Evolutionary conservation across 2,113 vertebrate species (phyloP).

Genomic region (Asarcornis scutulata): DNA sequence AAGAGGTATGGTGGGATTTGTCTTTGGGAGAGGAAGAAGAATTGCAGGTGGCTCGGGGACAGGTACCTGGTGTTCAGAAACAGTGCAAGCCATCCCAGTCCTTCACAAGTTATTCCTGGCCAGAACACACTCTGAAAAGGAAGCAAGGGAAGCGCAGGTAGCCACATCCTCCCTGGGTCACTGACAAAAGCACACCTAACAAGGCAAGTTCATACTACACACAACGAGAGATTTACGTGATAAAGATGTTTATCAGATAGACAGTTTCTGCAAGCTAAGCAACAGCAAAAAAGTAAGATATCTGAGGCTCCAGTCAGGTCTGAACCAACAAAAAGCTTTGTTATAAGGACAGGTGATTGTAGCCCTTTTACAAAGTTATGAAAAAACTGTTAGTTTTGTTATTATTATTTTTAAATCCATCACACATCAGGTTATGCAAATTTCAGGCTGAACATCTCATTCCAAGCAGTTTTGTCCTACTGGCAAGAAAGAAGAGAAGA

Average conservation of each 20-base stretch:
- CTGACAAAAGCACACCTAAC: constrained; percentile 16
- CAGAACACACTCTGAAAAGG: constrained; percentile 7
- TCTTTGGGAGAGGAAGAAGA: background rate
- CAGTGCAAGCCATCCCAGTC: background rate
- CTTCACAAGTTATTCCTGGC: background rate
- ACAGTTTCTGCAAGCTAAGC: constrained; percentile 40
- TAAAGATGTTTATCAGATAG: constrained; percentile 13
- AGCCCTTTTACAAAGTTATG: background rate
- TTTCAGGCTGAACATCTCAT: background rate
- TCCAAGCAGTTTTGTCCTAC: background rate
- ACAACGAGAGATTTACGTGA: background rate
- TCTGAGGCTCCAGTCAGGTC: background rate
- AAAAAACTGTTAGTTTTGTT: background rate
- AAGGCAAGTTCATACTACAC: constrained; percentile 5
- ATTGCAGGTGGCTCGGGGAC: background rate
- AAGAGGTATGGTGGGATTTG: background rate
- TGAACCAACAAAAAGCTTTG: background rate
- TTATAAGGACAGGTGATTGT: background rate
- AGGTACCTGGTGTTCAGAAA: background rate
- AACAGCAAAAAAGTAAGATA: background rate
- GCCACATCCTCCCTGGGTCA: constrained; percentile 34
- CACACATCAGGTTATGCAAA: background rate
- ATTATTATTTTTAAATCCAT: background rate
- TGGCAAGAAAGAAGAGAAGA: background rate
- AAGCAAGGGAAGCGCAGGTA: constrained; percentile 13